Percentiles rank a stretch among this genome's conserved stretches.
These are phyloP conservation scores for Andrena flavipes DNA, from an alignment of 2,888 invertebrate genomes.

Conservation along the genomic window DNA sequence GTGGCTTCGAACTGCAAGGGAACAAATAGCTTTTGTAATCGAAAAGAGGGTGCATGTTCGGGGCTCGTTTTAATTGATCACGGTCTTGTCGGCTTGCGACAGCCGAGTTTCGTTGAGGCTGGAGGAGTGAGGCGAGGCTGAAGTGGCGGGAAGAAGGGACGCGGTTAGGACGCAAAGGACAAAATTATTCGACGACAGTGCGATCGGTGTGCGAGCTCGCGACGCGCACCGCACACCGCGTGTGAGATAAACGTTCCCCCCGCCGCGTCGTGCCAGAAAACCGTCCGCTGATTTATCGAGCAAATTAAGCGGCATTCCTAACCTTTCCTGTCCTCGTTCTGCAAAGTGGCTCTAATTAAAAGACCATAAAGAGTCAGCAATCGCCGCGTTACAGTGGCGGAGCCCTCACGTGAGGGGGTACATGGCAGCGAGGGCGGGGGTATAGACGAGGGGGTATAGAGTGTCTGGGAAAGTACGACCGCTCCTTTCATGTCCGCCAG, in stretches of 20 bases:
- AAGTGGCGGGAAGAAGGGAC: neutral
- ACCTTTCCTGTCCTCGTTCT: conserved; percentile 72
- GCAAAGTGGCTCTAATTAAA: conserved; percentile 82
- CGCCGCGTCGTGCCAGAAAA: conserved; percentile 46
- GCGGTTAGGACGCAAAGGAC: conserved; percentile 32
- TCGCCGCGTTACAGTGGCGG: conserved; percentile 75
- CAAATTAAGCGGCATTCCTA: conserved; percentile 78
- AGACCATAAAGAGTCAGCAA: conserved; percentile 80
- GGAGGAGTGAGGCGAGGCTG: neutral
- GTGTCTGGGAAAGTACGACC: conserved; percentile 79
- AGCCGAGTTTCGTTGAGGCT: conserved; percentile 1
- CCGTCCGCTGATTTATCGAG: conserved; percentile 77
- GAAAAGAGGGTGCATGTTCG: neutral
- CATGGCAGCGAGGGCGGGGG: conserved; percentile 11
- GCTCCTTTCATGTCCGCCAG: conserved; percentile 80
- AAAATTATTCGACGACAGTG: conserved; percentile 49
- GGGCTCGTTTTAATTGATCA: neutral
- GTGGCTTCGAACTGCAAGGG: neutral
- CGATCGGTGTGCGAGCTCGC: conserved; percentile 54
- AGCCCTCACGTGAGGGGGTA: conserved; percentile 70
- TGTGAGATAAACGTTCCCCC: conserved; percentile 68
- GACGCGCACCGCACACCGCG: conserved; percentile 56
- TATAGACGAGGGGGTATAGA: conserved; percentile 65
- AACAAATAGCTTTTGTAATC: neutral
- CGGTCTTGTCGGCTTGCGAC: neutral